Base-by-base conservation (phyloP, 2,113 vertebrate genomes). In the Chelonoidis abingdonii region DNA sequence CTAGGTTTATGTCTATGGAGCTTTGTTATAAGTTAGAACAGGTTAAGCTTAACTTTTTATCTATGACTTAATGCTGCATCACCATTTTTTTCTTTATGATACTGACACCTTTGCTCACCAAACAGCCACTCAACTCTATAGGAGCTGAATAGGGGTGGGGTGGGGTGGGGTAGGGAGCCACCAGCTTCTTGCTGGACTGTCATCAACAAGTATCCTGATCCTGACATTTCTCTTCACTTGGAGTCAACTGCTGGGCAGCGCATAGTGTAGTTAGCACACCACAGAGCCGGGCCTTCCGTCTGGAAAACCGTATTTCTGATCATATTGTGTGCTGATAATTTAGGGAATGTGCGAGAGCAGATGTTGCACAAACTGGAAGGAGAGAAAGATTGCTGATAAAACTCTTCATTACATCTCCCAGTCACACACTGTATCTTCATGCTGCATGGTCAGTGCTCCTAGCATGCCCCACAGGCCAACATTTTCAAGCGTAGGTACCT, bases 21-120 rank as follows among this genome's bases (percentile, higher is more conserved):
- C 35, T 17, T 81, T 54, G 27, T 41, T 78, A 59, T 86, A 89
- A 92, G 54, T 92, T 76, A 76, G 49, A 86, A 83, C 1, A 1
- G 59, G 44, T 81, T 59, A 57, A 78, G 83, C 86, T 80, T 88
- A 53, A 76, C 78, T 91, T 80, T 78, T 57, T 54, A 84, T 88
- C 83, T 94, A 59, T 56, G 72, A 44, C 31, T 78, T n/a, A 78
- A 75, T 17, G 2, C 16, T 25, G 38, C 72, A 12, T 1, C 31
- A 13, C 7, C 2, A 1, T 3, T 56, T 7, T 54, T 81, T 6
- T 16, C 50, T 65, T 76, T 49, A 76, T 4, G 3, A 76, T 9
- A 3, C 24, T 78, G 38, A 76, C 11, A 11, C 29, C 56, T 75
- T 13, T 0, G 0, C 29, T 50, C 41, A 80, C 1, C 0, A 49